phyloP scores from a whole-genome alignment of 2,113 vertebrate genomes.

The Rhizomys pruinosus region DNA sequence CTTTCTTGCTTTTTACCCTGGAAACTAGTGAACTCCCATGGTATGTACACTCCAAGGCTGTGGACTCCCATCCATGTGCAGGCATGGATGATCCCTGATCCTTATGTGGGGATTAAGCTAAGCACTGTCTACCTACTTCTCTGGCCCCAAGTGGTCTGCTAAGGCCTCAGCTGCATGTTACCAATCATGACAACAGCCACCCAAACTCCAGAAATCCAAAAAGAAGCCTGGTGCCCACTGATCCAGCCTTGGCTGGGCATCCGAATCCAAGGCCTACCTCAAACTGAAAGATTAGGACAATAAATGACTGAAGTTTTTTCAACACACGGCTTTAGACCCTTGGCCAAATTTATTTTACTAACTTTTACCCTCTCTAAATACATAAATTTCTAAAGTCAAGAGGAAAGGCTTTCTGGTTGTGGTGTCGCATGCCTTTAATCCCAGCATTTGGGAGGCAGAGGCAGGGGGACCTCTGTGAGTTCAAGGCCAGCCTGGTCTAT shows the following conservation, averaged over 20 bases:
- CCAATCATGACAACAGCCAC: not conserved
- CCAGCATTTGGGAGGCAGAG: too few relatives aligned
- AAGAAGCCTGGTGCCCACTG: not conserved
- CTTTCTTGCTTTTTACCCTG: conserved; percentile 24
- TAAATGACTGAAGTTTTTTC: not conserved
- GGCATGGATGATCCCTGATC: not conserved
- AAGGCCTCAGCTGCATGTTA: not conserved
- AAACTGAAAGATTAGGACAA: not conserved
- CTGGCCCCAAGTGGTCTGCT: conserved; percentile 19
- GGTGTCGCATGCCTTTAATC: too few relatives aligned
- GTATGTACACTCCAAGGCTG: not conserved
- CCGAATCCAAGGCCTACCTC: not conserved
- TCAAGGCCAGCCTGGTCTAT: too few relatives aligned
- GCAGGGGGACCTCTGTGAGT: too few relatives aligned
- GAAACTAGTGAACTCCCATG: not conserved
- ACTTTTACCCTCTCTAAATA: not conserved
- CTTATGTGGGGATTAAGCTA: not conserved
- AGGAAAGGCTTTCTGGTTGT: not conserved
- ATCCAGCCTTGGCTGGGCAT: not conserved
- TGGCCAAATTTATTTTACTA: not conserved
- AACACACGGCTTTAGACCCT: not conserved
- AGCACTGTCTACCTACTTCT: conserved; percentile 23
- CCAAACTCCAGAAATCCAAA: not conserved
- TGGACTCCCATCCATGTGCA: not conserved
- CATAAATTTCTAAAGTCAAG: not conserved